These are phyloP conservation scores for Tetragnatha montana DNA, from an alignment of 2,888 invertebrate species.

Conservation along the genomic window DNA sequence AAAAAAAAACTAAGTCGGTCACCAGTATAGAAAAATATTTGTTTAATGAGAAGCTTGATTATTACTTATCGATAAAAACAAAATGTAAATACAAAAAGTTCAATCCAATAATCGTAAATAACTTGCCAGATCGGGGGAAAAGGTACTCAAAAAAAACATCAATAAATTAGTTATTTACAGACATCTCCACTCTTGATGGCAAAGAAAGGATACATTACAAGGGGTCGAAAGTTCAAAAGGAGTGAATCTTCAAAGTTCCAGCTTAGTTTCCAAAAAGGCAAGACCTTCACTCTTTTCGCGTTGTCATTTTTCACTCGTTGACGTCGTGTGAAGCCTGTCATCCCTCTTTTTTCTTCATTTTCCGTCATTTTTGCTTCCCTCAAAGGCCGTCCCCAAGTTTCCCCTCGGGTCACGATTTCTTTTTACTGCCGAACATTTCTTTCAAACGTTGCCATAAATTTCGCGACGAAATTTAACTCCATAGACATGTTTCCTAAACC, in stretches of 20 bases:
- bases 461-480: constrained; percentile 70
- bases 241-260: not conserved
- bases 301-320: constrained; percentile 66
- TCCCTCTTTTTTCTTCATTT: constrained; percentile 47
- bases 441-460: constrained; percentile 68
- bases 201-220: too few species aligned
- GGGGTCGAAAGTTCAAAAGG: too few species aligned
- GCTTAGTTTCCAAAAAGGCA: not conserved
- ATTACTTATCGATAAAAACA: too few species aligned
- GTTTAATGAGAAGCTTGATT: too few species aligned
- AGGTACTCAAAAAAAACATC: too few species aligned
- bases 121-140: too few species aligned
- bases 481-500: constrained; percentile 62
- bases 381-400: constrained; percentile 40
- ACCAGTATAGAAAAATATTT: too few species aligned
- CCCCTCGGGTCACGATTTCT: constrained; percentile 69
- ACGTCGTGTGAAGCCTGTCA: constrained; percentile 54
- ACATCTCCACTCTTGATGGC: too few species aligned
- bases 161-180: too few species aligned
- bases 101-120: too few species aligned
- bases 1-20: too few species aligned
- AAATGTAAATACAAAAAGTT: too few species aligned
- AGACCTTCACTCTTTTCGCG: constrained; percentile 47
- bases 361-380: constrained; percentile 62
- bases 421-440: constrained; percentile 70